Evolutionary conservation across 2,888 invertebrate species (phyloP), one percentile per base, ranked within the genome.

Genomic region (Nomada goodeniana): DNA sequence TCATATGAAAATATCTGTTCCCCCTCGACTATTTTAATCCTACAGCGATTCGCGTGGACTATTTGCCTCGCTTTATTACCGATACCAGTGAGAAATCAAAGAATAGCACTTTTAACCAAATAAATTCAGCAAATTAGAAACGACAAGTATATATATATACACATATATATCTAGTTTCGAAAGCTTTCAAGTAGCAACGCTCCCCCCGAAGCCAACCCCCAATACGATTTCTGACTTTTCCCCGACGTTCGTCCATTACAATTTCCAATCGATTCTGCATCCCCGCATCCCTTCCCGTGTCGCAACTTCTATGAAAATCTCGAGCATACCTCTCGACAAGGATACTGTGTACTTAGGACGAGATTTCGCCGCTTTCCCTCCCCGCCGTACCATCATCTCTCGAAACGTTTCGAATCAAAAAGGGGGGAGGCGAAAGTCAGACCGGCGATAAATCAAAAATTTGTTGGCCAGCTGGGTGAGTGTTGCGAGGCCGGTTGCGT

Each of bases 371-470:
- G 15, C 57, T 64, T 76, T 26, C 26, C 50, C 44, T 1, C 42
- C 68, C 59, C 57, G 13, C 44, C 60, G 53, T 10, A 1, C 7
- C 71, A 18, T 15, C 42, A 15, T 42, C 65, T 15, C 50, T 70
- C 76, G 59, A n/a, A 67, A 52, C n/a, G 61, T 65, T 75, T 72
- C 70, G 57, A 53, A 50, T 52, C 61, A 55, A 2, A 57, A 7
- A 36, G 59, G 76, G 76, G 50, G 70, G 47, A 47, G 47, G 59
- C 52, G 69, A 83, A 82, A 88, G 84, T 78, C 82, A 60, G 67
- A 29, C 47, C 59, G 75, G 59, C 86, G 89, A 89, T 89, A 89
- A 89, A 89, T 89, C 88, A 85, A 88, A 85, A 68, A 86, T 80
- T 80, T 67, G 23, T 80, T 55, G 76, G 79, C 83, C 89, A 89